phyloP scores from a whole-genome alignment of 2,797 vertebrate genomes.

The Anas georgica region DNA sequence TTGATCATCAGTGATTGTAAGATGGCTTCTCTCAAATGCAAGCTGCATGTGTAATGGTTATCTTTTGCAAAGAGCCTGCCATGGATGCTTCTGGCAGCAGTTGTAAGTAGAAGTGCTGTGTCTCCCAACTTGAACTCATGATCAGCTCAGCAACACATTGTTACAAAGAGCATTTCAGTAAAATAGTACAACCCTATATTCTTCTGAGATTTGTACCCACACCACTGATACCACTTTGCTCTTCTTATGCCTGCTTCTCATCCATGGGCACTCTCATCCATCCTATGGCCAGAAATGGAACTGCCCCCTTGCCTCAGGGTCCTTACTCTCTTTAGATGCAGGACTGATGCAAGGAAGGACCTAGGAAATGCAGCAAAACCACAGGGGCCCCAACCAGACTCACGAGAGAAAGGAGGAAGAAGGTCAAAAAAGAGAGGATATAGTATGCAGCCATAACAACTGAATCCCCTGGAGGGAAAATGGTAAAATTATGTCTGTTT shows the following conservation, averaged over 20 bases:
- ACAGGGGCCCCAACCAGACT: not conserved
- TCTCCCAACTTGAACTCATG: not conserved
- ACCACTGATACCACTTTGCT: not conserved
- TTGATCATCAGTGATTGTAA: not conserved
- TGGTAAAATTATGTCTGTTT: not conserved
- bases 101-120: not conserved
- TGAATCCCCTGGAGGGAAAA: not conserved
- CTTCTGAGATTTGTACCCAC: not conserved
- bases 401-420: not conserved
- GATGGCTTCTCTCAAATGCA: not conserved
- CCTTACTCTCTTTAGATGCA: not conserved
- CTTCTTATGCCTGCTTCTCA: not conserved
- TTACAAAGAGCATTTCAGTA: not conserved
- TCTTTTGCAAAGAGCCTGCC: not conserved
- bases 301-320: not conserved
- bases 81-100: not conserved
- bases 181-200: not conserved
- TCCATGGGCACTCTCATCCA: not conserved
- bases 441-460: not conserved
- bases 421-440: rapidly evolving
- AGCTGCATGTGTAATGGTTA: not conserved
- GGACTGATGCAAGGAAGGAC: not conserved
- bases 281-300: not conserved
- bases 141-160: not conserved
- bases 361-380: not conserved